phyloP scores from a whole-genome alignment of 2,113 vertebrate species.

The Crotalus tigris region DNA sequence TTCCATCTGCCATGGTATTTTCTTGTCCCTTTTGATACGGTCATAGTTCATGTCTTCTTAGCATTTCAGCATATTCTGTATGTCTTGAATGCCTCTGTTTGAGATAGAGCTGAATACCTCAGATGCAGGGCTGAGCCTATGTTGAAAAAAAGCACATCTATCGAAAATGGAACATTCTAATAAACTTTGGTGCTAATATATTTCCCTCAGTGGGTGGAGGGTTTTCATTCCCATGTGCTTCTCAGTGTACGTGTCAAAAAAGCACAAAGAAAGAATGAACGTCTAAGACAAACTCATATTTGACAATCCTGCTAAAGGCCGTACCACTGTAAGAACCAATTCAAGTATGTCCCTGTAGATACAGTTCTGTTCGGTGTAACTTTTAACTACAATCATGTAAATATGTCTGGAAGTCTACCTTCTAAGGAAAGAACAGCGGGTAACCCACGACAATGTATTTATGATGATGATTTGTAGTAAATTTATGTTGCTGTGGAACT shows the following conservation, averaged over 20 bases:
- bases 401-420: slow-evolving; percentile 20
- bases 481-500: background rate
- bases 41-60: slow-evolving; percentile 57
- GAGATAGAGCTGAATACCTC: slow-evolving; percentile 9
- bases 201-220: slow-evolving; percentile 31
- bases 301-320: slow-evolving; percentile 30
- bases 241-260: slow-evolving; percentile 28
- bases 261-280: slow-evolving; percentile 19
- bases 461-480: background rate
- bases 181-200: slow-evolving; percentile 48
- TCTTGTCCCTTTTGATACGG: slow-evolving; percentile 45
- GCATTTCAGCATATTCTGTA: slow-evolving; percentile 57
- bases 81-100: slow-evolving; percentile 58
- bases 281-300: background rate
- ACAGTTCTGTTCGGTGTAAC: slow-evolving; percentile 36
- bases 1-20: slow-evolving; percentile 49
- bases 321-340: background rate
- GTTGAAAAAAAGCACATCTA: slow-evolving; percentile 39
- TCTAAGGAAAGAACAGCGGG: background rate
- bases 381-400: slow-evolving; percentile 14
- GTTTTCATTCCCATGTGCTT: slow-evolving; percentile 47
- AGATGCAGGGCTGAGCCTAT: slow-evolving; percentile 33
- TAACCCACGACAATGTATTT: background rate
- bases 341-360: background rate
- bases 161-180: slow-evolving; percentile 26